Evolutionary conservation across 2,888 invertebrate genomes (phyloP).

Genomic region (Oligia latruncula): DNA sequence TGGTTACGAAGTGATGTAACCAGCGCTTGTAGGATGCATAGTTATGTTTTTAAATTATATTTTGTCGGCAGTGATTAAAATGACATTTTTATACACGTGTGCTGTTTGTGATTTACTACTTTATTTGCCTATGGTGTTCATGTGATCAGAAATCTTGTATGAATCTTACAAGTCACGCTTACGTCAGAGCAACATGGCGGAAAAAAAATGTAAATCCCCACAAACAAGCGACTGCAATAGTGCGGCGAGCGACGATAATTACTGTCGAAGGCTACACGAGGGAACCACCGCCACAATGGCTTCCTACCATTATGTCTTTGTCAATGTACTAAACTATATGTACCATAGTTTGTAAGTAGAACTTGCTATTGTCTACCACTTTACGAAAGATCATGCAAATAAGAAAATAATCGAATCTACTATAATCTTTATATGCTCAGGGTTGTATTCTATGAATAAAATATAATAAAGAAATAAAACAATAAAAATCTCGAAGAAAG

Average conservation of each 20-base stretch:
- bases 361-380: conserved; percentile 30
- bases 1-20: conserved; percentile 47
- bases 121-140: conserved; percentile 20
- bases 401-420: conserved; percentile 10
- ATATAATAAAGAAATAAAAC: conserved; percentile 73
- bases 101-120: not conserved
- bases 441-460: conserved; percentile 27
- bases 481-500: conserved; percentile 69
- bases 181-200: conserved; percentile 32
- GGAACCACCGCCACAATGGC: conserved; percentile 78
- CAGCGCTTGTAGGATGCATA: conserved; percentile 1
- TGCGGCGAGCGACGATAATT: conserved; percentile 75
- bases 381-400: conserved; percentile 32
- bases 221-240: conserved; percentile 62
- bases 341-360: conserved; percentile 40
- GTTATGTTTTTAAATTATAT: conserved; percentile 15
- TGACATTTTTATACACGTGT: not conserved
- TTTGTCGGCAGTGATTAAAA: conserved; percentile 2
- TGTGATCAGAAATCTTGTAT: conserved; percentile 28
- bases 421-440: not conserved
- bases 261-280: conserved; percentile 79
- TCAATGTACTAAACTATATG: conserved; percentile 52
- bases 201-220: conserved; percentile 67
- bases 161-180: conserved; percentile 37
- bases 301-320: conserved; percentile 76